Conservation (phyloP, 2,113 vertebrate species). For the Microtus richardsoni region DNA sequence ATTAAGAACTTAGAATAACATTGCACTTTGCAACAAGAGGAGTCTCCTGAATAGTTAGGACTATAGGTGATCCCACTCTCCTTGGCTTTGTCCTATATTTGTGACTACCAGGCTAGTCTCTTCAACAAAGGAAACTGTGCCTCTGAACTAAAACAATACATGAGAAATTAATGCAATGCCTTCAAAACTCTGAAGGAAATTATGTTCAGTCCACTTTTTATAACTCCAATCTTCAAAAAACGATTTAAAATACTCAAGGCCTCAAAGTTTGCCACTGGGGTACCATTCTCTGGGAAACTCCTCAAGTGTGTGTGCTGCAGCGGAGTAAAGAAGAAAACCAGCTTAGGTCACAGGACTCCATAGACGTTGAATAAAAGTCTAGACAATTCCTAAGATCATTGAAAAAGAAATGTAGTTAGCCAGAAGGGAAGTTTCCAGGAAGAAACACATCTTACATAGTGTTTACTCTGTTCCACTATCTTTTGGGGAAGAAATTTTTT, state of each 20-base stretch:
- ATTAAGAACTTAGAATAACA: neutral
- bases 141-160: neutral
- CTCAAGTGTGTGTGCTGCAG: neutral
- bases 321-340: conserved; percentile 1
- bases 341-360: neutral
- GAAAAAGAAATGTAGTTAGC: neutral
- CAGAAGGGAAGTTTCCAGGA: neutral
- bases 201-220: neutral
- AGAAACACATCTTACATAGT: neutral
- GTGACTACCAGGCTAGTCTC: neutral
- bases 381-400: neutral
- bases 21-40: neutral
- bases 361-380: neutral
- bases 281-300: neutral
- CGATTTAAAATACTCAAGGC: neutral
- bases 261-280: neutral
- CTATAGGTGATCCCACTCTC: no score
- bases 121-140: neutral
- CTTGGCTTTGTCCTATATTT: no score
- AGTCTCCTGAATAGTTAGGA: no score
- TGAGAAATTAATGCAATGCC: neutral
- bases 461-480: neutral
- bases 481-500: neutral
- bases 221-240: conserved; percentile 21
- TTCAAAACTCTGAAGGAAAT: conserved; percentile 16